Base-by-base conservation (phyloP, 2,888 invertebrate genomes). In the Tachina fera region DNA sequence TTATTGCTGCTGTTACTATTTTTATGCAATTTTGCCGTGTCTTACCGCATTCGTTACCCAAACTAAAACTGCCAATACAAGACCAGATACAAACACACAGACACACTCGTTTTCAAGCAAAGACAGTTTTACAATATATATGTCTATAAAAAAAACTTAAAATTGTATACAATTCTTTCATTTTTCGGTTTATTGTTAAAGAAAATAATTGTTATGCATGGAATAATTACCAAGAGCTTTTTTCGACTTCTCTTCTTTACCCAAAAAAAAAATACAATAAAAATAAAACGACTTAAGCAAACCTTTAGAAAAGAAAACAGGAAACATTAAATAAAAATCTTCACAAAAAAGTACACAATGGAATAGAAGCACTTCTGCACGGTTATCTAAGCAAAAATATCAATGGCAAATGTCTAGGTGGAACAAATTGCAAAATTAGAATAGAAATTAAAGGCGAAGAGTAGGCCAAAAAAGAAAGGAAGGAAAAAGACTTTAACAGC, bases 121-220 rank as follows among this genome's bases (percentile, higher is more conserved):
- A 31, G 56, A 31, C 22, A 19, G 77, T 49, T 31, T 31, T 58
- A 9, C 22, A 41, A 31, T 0, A 61, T 61, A 63, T 60, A 70
- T 22, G n/a, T n/a, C n/a, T n/a, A n/a, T n/a, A n/a, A 56, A 60
- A 56, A 39, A 53, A 19, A n/a, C 22, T 45, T 31, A 60, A 61
- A 78, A 61, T 53, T 70, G 70, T 80, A 19, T 68, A 53, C 70
- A 61, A 61, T 77, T 81, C 31, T 61, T 71, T 61, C 22, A 11
- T 65, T 67, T 72, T 77, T 82, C 43, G 77, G 71, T 58, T 16
- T 81, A 65, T 82, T 78, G 82, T 78, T 82, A 74, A 72, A 67
- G 76, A 83, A 86, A 86, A 79, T 86, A 86, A 86, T 86, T 86
- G 82, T 83, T 86, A 86, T 86, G 82, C 86, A 86, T 86, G 86